Evolutionary conservation across 2,113 vertebrate species (phyloP), one percentile per base, ranked within the genome.

Genomic region (Lethenteron camtschaticum): DNA sequence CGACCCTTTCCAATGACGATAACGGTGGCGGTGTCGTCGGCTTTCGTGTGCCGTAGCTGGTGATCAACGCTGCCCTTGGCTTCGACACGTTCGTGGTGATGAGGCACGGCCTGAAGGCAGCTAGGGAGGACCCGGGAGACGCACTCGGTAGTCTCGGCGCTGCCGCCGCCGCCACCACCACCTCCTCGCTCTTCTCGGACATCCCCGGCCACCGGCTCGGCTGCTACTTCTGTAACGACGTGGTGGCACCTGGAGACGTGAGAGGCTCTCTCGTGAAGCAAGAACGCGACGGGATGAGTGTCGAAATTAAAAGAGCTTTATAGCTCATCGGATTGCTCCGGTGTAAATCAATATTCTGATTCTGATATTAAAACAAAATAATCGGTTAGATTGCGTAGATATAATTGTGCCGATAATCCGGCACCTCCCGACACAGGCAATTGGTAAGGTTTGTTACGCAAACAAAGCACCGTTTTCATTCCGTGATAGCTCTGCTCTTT

Each of bases 61-160:
- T 95, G 75, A 83, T 99, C 75, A 99, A 96, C 18, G 87, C 92
- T 18, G 90, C 94, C 20, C 73, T 99, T 13, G 94, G 94, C 2
- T 99, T 96, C 71, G 94, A 99, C 82, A 99, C 92, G 1, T 99
- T 95, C 73, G 94, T 99, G 12, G 94, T 99, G 73, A 99, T 99
- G 92, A 86, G 94, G 56, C 94, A 99, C 0, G 92, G 94, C 68
- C 80, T 96, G 68, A 99, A 99, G 80, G 88, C 83, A 73, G 79
- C 85, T 8, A 85, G 78, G 57, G 75, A 77, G 8, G 78, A 78
- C 63, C n/a, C n/a, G 9, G 16, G 16, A 13, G 63, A 3, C 63
- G 6, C 41, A 41, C 41, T 41, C 41, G 41, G 41, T 5, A 41
- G n/a, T 10, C 57, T 7, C 1, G 74, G 74, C 56, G 14, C 81